phyloP scores from a whole-genome alignment of 1,140 invertebrate species.

The Phthorimaea operculella region DNA sequence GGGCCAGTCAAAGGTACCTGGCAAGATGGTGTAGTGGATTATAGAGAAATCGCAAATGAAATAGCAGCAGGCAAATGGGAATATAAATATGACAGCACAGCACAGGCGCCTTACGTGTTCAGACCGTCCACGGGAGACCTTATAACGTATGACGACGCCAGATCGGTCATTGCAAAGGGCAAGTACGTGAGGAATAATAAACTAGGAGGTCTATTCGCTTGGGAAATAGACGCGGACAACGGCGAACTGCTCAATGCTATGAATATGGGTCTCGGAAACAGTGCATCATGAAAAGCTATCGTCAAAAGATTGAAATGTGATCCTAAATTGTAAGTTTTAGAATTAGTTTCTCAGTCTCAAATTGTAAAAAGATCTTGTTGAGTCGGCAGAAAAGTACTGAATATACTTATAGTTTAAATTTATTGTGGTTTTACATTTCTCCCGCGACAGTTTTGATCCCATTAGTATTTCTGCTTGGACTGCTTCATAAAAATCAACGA shows the following conservation, averaged over 20 bases:
- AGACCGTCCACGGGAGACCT: conserved; percentile 48
- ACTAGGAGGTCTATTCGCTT: conserved; percentile 54
- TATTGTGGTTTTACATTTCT: no score
- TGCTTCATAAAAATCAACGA: background rate
- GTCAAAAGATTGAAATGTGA: conserved; percentile 31
- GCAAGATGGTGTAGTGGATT: conserved; percentile 60
- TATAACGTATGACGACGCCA: conserved; percentile 54
- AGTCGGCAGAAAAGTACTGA: no score
- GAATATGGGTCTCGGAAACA: conserved; percentile 59
- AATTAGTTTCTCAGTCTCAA: conserved; percentile 33
- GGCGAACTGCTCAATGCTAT: conserved; percentile 57
- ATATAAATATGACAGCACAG: conserved; percentile 55
- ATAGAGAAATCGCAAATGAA: conserved; percentile 54
- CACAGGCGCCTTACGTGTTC: conserved; percentile 56
- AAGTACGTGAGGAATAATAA: conserved; percentile 61
- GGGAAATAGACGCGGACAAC: conserved; percentile 60
- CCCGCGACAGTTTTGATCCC: background rate
- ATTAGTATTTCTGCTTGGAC: background rate
- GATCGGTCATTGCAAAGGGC: conserved; percentile 54
- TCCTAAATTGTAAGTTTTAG: conserved; percentile 32
- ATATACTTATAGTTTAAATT: no score
- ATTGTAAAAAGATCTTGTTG: conserved; percentile 16
- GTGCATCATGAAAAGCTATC: conserved; percentile 25
- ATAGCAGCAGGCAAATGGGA: conserved; percentile 55
- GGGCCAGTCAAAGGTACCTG: conserved; percentile 56